A percentile compares a stretch with the other conserved stretches of the same genome.
Evolutionary conservation across 2,888 invertebrate genomes (phyloP).

Genomic region (Lomographa bimaculata): DNA sequence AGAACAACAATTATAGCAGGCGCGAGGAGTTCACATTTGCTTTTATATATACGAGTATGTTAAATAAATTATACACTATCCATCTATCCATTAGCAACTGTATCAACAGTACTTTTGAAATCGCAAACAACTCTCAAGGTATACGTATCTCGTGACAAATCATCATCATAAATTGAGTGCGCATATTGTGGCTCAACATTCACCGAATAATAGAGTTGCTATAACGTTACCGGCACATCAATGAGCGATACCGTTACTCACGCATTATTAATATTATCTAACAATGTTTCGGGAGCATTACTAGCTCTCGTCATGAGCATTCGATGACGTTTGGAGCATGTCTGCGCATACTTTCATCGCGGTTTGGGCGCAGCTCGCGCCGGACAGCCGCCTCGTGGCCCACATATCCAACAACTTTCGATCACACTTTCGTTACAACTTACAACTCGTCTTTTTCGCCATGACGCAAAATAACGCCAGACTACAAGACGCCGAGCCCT

Average conservation of each 20-base stretch:
- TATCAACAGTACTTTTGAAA: too few relatives aligned
- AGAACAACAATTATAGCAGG: too few relatives aligned
- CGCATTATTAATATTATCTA: conserved; percentile 26
- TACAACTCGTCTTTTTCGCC: conserved; percentile 63
- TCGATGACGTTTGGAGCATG: conserved; percentile 11
- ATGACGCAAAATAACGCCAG: conserved; percentile 59
- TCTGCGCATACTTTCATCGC: conserved; percentile 20
- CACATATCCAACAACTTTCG: conserved; percentile 81
- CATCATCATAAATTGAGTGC: conserved; percentile 9
- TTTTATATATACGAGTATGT: too few relatives aligned
- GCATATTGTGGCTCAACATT: too few relatives aligned
- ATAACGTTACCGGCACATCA: conserved; percentile 15
- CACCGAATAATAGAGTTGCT: too few relatives aligned
- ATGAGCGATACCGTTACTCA: conserved; percentile 18
- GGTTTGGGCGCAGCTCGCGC: conserved; percentile 37
- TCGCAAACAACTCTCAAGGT: too few relatives aligned
- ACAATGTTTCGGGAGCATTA: conserved; percentile 23
- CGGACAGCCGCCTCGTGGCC: conserved; percentile 63
- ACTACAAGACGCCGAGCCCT: conserved; percentile 61
- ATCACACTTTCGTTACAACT: conserved; percentile 74
- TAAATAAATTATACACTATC: too few relatives aligned
- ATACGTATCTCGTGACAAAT: too few relatives aligned
- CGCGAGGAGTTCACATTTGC: too few relatives aligned
- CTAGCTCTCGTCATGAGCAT: conserved; percentile 18
- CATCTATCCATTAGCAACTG: too few relatives aligned